Base-by-base conservation (phyloP, 2,797 vertebrate genomes). In the Diplodus sargus region DNA sequence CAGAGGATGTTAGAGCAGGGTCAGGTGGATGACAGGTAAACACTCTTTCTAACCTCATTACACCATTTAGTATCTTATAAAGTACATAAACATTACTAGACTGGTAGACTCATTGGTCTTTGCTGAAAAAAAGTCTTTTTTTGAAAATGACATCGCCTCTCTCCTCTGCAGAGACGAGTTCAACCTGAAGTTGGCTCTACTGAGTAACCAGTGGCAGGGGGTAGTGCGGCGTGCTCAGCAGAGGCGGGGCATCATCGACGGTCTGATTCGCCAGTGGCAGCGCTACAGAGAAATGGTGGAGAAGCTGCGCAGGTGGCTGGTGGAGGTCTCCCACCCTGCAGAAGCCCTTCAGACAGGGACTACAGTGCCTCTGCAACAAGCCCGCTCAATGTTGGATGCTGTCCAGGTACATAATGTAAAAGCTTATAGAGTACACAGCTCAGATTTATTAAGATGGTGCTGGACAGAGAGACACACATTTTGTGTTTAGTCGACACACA, bases 161-260 rank as follows among this genome's bases (percentile, higher is more conserved):
- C 8, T 15, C 12, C 79, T 72, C 9, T 25, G 71, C 85, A 99
- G 98, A 86, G 96, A 98, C 74, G 97, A 99, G 80, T 99, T 99
- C 93, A 96, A 96, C 91, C 91, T 96, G 86, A 98, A 99, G 87
- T 39, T 99, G 91, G 91, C 97, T 0, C 95, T 98, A 13, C 93
- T 99, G 78, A 99, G 97, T 81, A 97, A 97, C 86, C 98, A 99
- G 82, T 99, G 98, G 98, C 98, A 99, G 90, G 98, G 97, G 2
- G 98, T 99, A 22, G 97, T 99, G 73, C 97, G 97, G 2, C 95
- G 97, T 3, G 97, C 97, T 3, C 98, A 99, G 87, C 98, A 99
- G 92, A 95, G 98, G 79, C 93, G 96, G 0, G 98, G 98, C 1
- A 97, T 99, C 85, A 99, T 99, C 1, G 98, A 99, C 81, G 95